Base-by-base conservation (phyloP, 2,888 invertebrate genomes). In the Drosophila formosana region DNA sequence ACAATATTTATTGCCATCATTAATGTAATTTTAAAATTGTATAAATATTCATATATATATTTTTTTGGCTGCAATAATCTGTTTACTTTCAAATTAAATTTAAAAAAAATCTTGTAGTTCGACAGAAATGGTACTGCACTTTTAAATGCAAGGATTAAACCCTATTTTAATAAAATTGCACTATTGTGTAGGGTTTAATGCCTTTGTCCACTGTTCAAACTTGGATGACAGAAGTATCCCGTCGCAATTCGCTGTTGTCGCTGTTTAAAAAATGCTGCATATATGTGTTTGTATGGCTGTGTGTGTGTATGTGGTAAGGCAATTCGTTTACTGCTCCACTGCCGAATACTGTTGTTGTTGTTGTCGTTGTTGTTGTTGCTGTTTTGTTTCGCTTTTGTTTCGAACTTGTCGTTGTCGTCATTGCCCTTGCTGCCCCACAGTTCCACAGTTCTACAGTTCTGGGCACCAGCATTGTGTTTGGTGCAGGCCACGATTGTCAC, bases 401-500 rank as follows among this genome's bases (percentile, higher is more conserved):
- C 76, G 58, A 82, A 73, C 77, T 79, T 77, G 70, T 77, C 75
- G 78, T 74, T 62, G 70, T 64, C 41, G 62, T 25, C 50, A 47
- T 23, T 67, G 61, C 43, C 49, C 34, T 62, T 78, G 76, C 77
- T 75, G 81, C 74, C 76, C 74, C 73, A 34, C 11, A 34, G 34
- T 34, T 34, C 66, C 41, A 57, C 75, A 84, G 85, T 75, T 72
- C 73, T 66, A 72, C 70, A 75, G 43, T 65, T 50, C 55, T 66
- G 55, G 49, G 53, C 53, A 49, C 41, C 65, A 62, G 72, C 72
- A 78, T 83, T 83, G 81, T 86, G 67, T 66, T 46, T 72, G 82
- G 82, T 82, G 78, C 82, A 80, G 75, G 82, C 82, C 85, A 73
- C 86, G 88, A 85, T 88, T 88, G 83, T 87, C 80, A 79, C 85